These are phyloP conservation scores for Scalopus aquaticus DNA, from an alignment of 2,113 vertebrate species.

Conservation along the genomic window DNA sequence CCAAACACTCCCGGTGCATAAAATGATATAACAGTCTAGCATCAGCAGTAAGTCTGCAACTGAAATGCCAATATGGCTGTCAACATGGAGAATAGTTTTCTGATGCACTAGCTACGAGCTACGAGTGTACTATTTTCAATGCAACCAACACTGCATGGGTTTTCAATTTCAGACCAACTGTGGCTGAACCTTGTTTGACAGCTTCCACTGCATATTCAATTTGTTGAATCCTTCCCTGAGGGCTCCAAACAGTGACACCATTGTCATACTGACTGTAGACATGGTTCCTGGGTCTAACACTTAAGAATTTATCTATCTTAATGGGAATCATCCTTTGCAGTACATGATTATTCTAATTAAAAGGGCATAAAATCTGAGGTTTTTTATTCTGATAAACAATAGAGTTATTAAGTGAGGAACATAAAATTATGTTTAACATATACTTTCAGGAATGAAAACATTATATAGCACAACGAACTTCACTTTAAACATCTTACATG, in stretches of 20 bases:
- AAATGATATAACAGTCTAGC: conserved; percentile 98
- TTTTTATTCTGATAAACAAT: conserved; percentile 20
- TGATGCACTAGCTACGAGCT: conserved; percentile 95
- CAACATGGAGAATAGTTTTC: conserved; percentile 99
- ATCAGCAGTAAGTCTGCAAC: conserved; percentile 97
- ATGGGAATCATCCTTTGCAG: neutral
- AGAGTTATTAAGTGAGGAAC: neutral
- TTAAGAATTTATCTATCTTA: conserved; percentile 12
- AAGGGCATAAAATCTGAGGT: neutral
- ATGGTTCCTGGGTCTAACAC: neutral
- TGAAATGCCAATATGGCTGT: conserved; percentile 98
- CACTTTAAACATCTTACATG: neutral
- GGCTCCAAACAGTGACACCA: too few relatives aligned
- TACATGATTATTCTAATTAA: neutral
- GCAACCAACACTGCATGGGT: conserved; percentile 94
- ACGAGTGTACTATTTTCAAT: conserved; percentile 98
- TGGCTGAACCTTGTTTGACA: conserved; percentile 98
- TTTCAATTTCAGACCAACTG: conserved; percentile 95
- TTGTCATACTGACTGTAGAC: too few relatives aligned
- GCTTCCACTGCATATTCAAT: conserved; percentile 99
- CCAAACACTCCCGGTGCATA: conserved; percentile 99
- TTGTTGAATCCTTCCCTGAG: conserved; percentile 95
- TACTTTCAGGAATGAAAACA: neutral
- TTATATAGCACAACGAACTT: neutral
- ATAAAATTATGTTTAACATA: too few relatives aligned